Conservation (phyloP, 2,113 vertebrate species). For the Trachemys scripta region DNA sequence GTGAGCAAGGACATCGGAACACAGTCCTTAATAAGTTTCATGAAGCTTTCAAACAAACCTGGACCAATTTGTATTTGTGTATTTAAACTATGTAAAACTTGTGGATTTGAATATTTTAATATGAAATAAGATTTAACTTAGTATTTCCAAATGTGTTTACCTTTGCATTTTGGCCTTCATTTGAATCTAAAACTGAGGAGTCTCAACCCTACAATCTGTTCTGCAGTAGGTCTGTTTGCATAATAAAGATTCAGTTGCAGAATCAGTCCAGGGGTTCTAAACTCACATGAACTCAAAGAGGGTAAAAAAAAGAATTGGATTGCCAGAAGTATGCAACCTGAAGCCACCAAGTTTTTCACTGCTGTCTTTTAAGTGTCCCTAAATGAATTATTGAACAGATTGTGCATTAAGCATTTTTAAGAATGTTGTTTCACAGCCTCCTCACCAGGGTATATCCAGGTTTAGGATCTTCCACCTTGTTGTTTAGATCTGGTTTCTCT, state of each 20-base stretch:
- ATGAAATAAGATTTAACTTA: background rate
- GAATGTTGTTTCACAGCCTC: background rate
- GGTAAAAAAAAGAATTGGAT: background rate
- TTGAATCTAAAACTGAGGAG: background rate
- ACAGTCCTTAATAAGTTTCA: background rate
- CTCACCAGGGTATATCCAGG: background rate
- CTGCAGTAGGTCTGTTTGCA: background rate
- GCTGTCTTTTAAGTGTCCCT: background rate
- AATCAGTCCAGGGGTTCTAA: background rate
- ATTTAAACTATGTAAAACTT: background rate
- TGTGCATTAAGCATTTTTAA: background rate
- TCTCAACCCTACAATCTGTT: background rate
- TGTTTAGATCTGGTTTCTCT: background rate
- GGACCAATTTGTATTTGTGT: background rate
- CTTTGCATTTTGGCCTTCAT: background rate
- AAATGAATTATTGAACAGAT: background rate
- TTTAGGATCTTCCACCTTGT: background rate
- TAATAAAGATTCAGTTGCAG: background rate
- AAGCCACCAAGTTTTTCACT: background rate
- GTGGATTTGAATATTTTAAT: background rate
- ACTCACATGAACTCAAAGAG: background rate
- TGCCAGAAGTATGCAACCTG: background rate
- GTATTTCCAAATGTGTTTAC: background rate
- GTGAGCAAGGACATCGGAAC: background rate
- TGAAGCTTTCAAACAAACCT: background rate